Evolutionary conservation across 2,113 vertebrate genomes (phyloP), one percentile per base, ranked within the genome.

Genomic region (Vicugna pacos): DNA sequence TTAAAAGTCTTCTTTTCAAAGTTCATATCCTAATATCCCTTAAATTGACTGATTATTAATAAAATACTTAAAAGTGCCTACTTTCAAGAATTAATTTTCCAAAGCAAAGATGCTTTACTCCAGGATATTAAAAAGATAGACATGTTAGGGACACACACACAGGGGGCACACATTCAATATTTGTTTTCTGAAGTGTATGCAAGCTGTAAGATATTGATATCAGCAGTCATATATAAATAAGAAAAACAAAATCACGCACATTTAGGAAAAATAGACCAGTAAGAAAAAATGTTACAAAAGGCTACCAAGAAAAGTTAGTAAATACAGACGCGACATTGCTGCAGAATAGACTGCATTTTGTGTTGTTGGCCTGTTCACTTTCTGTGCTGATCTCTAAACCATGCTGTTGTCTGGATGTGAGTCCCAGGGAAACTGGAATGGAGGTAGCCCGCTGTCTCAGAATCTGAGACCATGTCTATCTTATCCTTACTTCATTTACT

Each of bases 1-100:
- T 52, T 60, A 73, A 35, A 69, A 91, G 4, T 65, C 13, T 13
- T 58, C 4, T 65, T 13, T 82, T 79, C 16, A 56, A 56, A 92
- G 32, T 76, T 89, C 11, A 48, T 79, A 24, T 75, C 4, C 17
- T 90, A n/a, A 75, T 2, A 7, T 30, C 0, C 4, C 26, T 90
- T 92, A 42, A 52, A 22, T 83, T n/a, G 30, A 48, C 86, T 28
- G 19, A n/a, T 93, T 65, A 72, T 46, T 77, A 76, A 84, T 89
- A 77, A 58, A 95, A 46, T 82, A 69, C 13, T 76, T 72, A 14
- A 50, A 60, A 76, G 24, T 82, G 5, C 5, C 19, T 12, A 35
- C 14, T 77, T 92, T 52, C 13, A 75, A 82, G 42, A 30, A 38
- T 65, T 82, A 56, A 50, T 90, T 96, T 96, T 72, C 22, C 80